Conservation (phyloP, 2,797 vertebrate species). For the Clarias pachynema region DNA sequence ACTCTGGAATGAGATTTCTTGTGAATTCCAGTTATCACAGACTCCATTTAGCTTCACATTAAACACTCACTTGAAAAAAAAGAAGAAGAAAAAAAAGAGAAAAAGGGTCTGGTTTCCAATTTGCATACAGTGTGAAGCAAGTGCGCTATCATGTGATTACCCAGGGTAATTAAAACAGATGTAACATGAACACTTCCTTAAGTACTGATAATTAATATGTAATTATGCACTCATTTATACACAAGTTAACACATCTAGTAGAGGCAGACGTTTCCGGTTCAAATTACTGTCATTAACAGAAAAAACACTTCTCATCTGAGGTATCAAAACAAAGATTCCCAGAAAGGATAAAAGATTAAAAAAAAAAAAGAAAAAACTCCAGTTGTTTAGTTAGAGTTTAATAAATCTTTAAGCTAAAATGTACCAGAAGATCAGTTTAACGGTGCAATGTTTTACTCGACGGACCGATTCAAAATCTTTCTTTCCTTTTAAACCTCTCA, state of each 20-base stretch:
- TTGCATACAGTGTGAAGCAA: constrained; percentile 64
- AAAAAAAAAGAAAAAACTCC: constrained; percentile 17
- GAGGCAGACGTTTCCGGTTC: constrained; percentile 62
- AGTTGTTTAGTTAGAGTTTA: constrained; percentile 48
- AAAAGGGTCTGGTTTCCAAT: constrained; percentile 47
- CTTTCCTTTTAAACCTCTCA: constrained; percentile 12
- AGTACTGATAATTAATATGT: constrained; percentile 70
- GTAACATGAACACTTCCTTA: constrained; percentile 69
- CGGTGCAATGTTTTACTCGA: neutral
- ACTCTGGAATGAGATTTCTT: constrained; percentile 23
- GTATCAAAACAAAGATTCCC: constrained; percentile 62
- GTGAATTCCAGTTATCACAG: constrained; percentile 30
- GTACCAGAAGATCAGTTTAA: constrained; percentile 25
- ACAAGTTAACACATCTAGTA: constrained; percentile 66
- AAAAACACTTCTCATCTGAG: constrained; percentile 56
- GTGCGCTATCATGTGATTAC: constrained; percentile 64
- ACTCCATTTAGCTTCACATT: constrained; percentile 27
- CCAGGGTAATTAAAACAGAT: constrained; percentile 69
- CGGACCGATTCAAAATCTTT: neutral
- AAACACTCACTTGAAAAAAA: constrained; percentile 37
- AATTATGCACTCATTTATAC: constrained; percentile 70
- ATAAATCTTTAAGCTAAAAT: constrained; percentile 41
- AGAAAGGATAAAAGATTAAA: constrained; percentile 52
- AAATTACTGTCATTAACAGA: constrained; percentile 63
- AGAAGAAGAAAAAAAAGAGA: neutral